Base-by-base conservation (phyloP, 2,797 vertebrate species). In the Diceros bicornis region DNA sequence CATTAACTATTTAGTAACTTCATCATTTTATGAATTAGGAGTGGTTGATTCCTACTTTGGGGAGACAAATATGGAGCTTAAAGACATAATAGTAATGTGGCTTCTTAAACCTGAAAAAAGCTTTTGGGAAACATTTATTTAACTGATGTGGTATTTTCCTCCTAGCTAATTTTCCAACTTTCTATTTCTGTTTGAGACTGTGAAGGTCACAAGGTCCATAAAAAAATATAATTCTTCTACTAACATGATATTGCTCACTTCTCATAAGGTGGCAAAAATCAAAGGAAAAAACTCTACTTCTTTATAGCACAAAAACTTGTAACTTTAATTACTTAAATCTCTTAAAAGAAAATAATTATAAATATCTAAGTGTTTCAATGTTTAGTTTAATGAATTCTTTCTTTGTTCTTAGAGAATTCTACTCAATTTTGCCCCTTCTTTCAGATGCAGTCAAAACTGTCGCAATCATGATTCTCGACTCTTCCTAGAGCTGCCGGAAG, bases 141-240 rank as follows among this genome's bases (percentile, higher is more conserved):
- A 87, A 74, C 27, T 34, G 17, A 61, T 12, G 68, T 44, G 17
- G 50, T 34, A 87, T 41, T 89, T 93, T 87, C 69, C 41, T 47
- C 47, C 44, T 37, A 94, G 27, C 25, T 64, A 82, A 83, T 55
- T 96, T 69, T 74, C 18, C 79, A 41, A 62, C 44, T 72, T 62
- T 66, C 29, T 78, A 85, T 59, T 95, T 94, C 59, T 84, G 18
- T 77, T 94, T 86, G 44, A 94, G 66, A 71, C 4, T 96, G 17
- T 41, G 14, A 95, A 91, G 74, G 85, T 89, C 68, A 77, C 10
- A 93, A 91, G n/a, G n/a, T 81, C 25, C 2, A 93, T 32, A 93
- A 91, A 97, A 75, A 20, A 90, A 90, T 32, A 69, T 81, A 61
- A 85, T 95, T 71, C 93, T 91, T 85, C 95, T 84, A 82, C 34